Evolutionary conservation across 2,113 vertebrate genomes (phyloP).

Genomic region (Sorex fumeus): DNA sequence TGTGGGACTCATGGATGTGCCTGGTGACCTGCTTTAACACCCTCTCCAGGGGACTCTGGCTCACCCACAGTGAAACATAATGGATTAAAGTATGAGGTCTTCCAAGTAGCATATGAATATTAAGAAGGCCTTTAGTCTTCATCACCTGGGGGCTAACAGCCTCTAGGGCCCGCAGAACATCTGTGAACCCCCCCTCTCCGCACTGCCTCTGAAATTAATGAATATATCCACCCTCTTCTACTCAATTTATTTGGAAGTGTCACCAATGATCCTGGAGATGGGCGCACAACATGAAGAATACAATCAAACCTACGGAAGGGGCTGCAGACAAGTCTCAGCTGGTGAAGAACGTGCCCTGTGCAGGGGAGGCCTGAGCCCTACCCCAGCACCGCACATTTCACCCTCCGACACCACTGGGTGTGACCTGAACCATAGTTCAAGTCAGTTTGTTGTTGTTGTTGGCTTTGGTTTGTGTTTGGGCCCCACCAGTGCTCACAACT

Average conservation of each 20-base stretch:
- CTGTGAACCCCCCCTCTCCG: background rate
- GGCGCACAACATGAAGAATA: background rate
- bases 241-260: background rate
- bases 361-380: too few species aligned
- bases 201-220: background rate
- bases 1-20: background rate
- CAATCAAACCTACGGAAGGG: background rate
- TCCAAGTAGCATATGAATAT: background rate
- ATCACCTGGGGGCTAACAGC: background rate
- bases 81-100: background rate
- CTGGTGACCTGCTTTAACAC: background rate
- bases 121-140: background rate
- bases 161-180: background rate
- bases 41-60: background rate
- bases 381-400: too few species aligned
- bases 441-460: too few species aligned
- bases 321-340: too few species aligned
- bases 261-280: background rate
- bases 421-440: too few species aligned
- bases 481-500: too few species aligned
- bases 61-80: background rate
- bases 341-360: too few species aligned
- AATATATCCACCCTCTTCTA: background rate
- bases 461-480: too few species aligned
- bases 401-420: too few species aligned